Conservation (phyloP, 2,797 vertebrate genomes). For the Petrocephalus sullivani region DNA sequence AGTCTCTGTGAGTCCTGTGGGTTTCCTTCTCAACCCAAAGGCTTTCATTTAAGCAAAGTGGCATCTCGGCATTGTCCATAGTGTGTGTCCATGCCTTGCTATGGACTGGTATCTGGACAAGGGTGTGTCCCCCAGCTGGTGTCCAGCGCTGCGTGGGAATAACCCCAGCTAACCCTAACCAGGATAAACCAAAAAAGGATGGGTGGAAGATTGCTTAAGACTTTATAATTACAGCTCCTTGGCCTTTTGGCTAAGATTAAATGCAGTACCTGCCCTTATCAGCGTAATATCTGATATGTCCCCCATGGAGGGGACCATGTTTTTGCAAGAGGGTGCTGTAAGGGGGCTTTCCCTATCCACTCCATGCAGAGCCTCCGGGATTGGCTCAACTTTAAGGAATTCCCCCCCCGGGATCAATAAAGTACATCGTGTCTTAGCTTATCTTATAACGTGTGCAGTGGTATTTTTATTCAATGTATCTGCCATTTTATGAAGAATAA, state of each 20-base stretch:
- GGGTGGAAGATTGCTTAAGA: neutral
- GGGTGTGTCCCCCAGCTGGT: neutral
- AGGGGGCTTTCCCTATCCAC: neutral
- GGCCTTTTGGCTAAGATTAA: conserved; percentile 3
- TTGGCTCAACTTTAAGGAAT: neutral
- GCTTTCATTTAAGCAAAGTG: neutral
- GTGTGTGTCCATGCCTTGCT: neutral
- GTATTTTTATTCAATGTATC: neutral
- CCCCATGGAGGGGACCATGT: neutral
- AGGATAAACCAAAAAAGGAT: neutral
- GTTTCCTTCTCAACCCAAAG: neutral
- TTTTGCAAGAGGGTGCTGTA: neutral
- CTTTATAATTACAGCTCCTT: neutral
- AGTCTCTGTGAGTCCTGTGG: neutral
- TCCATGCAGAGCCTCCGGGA: neutral
- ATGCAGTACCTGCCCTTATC: neutral
- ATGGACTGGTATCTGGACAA: neutral
- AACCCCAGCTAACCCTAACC: neutral
- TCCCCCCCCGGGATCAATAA: neutral
- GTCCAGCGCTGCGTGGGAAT: neutral
- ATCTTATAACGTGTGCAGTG: neutral
- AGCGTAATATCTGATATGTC: neutral
- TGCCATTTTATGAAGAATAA: neutral
- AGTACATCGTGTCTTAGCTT: neutral
- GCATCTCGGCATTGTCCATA: neutral